Evolutionary conservation across 1,140 invertebrate species (phyloP).

Genomic region (Diachasmimorpha longicaudata): DNA sequence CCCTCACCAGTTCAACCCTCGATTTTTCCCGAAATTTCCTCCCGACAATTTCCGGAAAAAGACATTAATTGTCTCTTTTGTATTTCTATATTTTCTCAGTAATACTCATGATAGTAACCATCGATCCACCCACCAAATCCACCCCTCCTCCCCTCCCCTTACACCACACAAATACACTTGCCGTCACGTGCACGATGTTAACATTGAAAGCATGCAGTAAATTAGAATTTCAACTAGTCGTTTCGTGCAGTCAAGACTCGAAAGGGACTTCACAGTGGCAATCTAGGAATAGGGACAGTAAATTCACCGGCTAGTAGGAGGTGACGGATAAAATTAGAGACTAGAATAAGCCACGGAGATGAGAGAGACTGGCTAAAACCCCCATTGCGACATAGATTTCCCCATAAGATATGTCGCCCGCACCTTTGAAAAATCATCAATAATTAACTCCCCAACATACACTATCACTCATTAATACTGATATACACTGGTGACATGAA

Average conservation of each 20-base stretch:
- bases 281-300: neutral
- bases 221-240: neutral
- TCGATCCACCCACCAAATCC: neutral
- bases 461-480: neutral
- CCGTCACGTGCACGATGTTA: neutral
- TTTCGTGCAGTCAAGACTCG: slow-evolving; percentile 6
- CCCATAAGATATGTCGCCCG: neutral
- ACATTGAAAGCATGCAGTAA: slow-evolving; percentile 5
- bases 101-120: no score
- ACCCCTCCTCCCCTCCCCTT: no score
- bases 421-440: neutral
- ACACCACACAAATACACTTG: neutral
- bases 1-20: no score
- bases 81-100: no score
- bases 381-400: neutral
- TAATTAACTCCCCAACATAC: neutral
- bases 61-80: no score
- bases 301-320: neutral
- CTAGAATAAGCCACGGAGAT: neutral
- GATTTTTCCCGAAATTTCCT: no score
- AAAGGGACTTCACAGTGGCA: slow-evolving; percentile 9
- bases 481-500: neutral
- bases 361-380: neutral
- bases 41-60: no score
- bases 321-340: slow-evolving; percentile 23